Percentiles rank a stretch among this genome's conserved stretches.
Conservation (phyloP, 2,797 vertebrate species). For the Glyptemys insculpta region DNA sequence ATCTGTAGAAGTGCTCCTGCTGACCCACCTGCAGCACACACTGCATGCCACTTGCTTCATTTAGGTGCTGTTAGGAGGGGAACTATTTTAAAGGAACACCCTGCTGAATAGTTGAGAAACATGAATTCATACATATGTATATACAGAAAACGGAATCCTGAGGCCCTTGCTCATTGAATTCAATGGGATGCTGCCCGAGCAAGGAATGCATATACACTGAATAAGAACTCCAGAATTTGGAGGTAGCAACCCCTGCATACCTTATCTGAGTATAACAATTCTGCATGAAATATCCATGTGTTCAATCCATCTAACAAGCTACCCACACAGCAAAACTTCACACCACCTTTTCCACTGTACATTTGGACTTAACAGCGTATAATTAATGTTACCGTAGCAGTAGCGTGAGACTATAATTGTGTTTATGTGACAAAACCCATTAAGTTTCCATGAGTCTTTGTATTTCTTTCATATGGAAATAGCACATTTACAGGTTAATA, state of each 20-base stretch:
- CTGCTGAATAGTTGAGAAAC: slow-evolving; percentile 3
- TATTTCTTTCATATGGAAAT: neutral
- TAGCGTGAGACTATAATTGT: neutral
- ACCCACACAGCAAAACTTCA: slow-evolving; percentile 17
- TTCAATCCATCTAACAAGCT: slow-evolving; percentile 16
- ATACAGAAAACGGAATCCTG: slow-evolving; percentile 13
- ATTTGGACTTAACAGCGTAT: neutral
- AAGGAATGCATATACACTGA: neutral
- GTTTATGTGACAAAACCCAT: neutral
- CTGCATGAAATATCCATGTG: slow-evolving; percentile 47
- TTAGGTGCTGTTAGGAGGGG: slow-evolving; percentile 15
- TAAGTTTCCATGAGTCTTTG: slow-evolving; percentile 29
- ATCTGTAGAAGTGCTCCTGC: neutral
- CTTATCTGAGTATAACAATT: slow-evolving; percentile 31
- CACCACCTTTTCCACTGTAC: slow-evolving; percentile 12
- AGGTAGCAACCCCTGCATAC: slow-evolving; percentile 37
- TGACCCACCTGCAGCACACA: neutral
- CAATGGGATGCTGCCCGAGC: neutral
- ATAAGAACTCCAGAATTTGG: slow-evolving; percentile 33
- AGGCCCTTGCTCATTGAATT: neutral
- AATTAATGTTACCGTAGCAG: neutral
- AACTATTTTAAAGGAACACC: slow-evolving; percentile 38
- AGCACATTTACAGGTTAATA: neutral
- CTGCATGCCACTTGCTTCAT: slow-evolving; percentile 24
- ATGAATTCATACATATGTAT: slow-evolving; percentile 16